Evolutionary conservation across 2,113 vertebrate genomes (phyloP), one percentile per base, ranked within the genome.

Genomic region (Atlantisia rogersi): DNA sequence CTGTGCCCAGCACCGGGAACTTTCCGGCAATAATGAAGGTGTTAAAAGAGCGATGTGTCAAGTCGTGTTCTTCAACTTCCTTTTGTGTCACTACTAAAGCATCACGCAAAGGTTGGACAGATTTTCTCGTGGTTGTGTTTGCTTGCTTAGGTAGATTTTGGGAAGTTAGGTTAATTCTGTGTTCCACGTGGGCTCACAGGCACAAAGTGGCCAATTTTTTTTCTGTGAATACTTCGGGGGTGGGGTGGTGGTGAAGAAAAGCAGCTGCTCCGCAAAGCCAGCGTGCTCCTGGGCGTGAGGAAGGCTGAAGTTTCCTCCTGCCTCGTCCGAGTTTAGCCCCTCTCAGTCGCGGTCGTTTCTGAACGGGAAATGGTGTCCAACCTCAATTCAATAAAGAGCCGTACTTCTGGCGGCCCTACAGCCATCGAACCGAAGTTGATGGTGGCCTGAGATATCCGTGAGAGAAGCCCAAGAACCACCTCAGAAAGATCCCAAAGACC

Each of bases 1-100:
- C 89, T 95, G 91, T 35, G 76, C 88, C 73, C 74, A 84, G 86
- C 86, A 73, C 18, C 62, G 19, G 88, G 78, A 92, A 82, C 85
- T 94, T 95, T 68, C 82, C 74, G 26, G 52, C 91, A 84, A 52
- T 39, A 89, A 71, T 29, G 39, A 73, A 96, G 83, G 81, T 89
- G 86, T 67, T 83, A 74, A 46, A 46, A 83, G 55, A 76, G 31
- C n/a, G 44, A 63, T 21, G 75, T 82, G 68, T 94, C 42, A 74
- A 74, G 56, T 63, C 35, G 65, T 53, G 62, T 71, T 94, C 42
- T 86, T 96, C 68, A 55, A 37, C 83, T 95, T 95, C 77, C 91
- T 93, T 92, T 90, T 63, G 53, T 94, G 73, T 91, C 58, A 79
- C 53, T 79, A 37, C 60, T 55, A 60, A 59, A 86, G 28, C 64